phyloP scores from a whole-genome alignment of 2,797 vertebrate species.

The Anguilla obscura region DNA sequence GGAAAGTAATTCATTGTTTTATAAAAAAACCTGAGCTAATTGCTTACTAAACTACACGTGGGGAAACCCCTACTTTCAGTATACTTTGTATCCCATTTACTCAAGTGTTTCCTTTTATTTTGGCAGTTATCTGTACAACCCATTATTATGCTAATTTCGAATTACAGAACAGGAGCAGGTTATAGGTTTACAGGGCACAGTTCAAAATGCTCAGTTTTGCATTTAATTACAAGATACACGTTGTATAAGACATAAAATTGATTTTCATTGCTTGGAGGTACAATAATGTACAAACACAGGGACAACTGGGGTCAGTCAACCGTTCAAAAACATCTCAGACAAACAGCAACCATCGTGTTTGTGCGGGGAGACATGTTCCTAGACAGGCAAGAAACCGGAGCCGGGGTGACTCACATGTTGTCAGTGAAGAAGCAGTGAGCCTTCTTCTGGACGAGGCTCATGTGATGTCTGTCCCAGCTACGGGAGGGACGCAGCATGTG shows the following conservation, averaged over 20 bases:
- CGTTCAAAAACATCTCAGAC: background rate
- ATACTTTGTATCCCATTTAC: background rate
- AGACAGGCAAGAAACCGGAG: background rate
- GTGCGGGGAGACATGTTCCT: background rate
- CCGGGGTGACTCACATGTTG: slow-evolving; percentile 79
- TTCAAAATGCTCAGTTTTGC: background rate
- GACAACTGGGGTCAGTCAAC: background rate
- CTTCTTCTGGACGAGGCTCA: slow-evolving; percentile 78
- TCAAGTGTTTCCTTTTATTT: background rate
- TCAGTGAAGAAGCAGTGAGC: slow-evolving; percentile 94
- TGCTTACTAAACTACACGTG: background rate
- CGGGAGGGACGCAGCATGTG: slow-evolving; percentile 80
- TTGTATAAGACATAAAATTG: background rate
- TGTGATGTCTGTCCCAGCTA: slow-evolving; percentile 75
- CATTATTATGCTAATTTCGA: background rate
- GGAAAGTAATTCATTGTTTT: background rate
- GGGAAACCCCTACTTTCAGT: background rate
- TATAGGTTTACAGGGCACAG: background rate
- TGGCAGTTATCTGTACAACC: background rate
- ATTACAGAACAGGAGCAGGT: background rate
- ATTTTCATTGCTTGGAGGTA: background rate
- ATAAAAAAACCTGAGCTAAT: background rate
- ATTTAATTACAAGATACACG: background rate
- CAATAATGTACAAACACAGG: background rate
- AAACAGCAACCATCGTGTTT: background rate